A percentile compares a stretch with the other conserved stretches of the same genome.
Evolutionary conservation across 2,797 vertebrate species (phyloP).

Genomic region (Smutsia gigantea): DNA sequence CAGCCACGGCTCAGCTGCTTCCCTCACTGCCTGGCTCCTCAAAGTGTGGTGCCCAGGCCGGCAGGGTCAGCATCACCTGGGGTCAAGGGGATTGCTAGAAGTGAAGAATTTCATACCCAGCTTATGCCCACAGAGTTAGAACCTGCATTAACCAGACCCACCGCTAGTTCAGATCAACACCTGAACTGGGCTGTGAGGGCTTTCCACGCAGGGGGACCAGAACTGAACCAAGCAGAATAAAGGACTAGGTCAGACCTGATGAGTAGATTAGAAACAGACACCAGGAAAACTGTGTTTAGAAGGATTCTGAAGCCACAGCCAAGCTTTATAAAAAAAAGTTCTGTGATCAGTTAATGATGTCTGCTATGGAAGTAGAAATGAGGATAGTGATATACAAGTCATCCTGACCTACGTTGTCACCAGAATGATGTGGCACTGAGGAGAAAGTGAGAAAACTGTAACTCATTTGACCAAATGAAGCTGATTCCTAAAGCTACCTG

Average conservation of each 20-base stretch:
- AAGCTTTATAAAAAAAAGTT: background rate
- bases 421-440: no score
- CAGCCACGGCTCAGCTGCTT: accelerated
- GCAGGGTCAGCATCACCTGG: no score
- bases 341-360: background rate
- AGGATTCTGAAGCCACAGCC: background rate
- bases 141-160: background rate
- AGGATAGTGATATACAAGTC: background rate
- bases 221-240: background rate
- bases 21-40: no score
- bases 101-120: background rate
- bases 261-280: background rate
- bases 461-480: background rate
- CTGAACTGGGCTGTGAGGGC: background rate
- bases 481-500: no score
- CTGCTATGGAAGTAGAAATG: background rate
- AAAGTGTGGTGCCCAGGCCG: background rate
- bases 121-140: background rate
- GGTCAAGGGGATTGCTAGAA: background rate
- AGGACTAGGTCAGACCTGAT: background rate
- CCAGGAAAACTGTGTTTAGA: background rate
- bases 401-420: background rate
- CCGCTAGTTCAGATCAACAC: background rate
- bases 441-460: background rate
- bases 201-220: background rate